Evolutionary conservation across 2,888 invertebrate genomes (phyloP), one percentile per base, ranked within the genome.

Genomic region (Halictus quadricinctus): DNA sequence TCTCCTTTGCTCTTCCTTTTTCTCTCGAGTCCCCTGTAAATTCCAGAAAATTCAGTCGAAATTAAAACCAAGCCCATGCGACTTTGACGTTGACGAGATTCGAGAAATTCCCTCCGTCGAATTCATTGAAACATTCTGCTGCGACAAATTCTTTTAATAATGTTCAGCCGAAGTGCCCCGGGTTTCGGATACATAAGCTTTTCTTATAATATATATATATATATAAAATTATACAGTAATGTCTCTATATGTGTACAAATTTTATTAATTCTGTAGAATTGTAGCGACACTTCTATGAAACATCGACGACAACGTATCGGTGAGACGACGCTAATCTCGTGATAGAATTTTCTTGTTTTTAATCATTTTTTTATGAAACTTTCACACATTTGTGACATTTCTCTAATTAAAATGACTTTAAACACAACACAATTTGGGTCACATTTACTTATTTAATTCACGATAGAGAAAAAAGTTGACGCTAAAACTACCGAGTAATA

Each of bases 41-140:
- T 36, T 46, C 5, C 29, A 29, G 50, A 48, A 66, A 64, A 48
- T 76, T 66, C 36, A 36, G n/a, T 50, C 36, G 36, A 50, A 76
- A 50, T 76, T 64, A 54, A 76, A 76, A 76, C 29, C 41, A 36
- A 36, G 50, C 72, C n/a, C n/a, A 64, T 64, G 29, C 15, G 25
- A 15, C 5, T 43, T 72, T 41, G 66, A 66, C 46, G 48, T 25
- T 50, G 76, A 69, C 15, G 69, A 54, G 25, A 36, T 18, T 50
- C 76, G 69, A 41, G 13, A 50, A 41, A 76, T 69, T 69, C 50
- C 50, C 41, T 12, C 64, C 3, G 18, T 2, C 29, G 29, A 25
- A 7, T 64, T 8, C 64, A 25, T 29, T 64, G 64, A 15, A 29
- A 29, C 64, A 13, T 29, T 29, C 2, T 29, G 18, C 64, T 7